Percentiles rank a stretch among this genome's conserved stretches.
phyloP scores from a whole-genome alignment of 2,113 vertebrate genomes.

The Paracanthobrama guichenoti region DNA sequence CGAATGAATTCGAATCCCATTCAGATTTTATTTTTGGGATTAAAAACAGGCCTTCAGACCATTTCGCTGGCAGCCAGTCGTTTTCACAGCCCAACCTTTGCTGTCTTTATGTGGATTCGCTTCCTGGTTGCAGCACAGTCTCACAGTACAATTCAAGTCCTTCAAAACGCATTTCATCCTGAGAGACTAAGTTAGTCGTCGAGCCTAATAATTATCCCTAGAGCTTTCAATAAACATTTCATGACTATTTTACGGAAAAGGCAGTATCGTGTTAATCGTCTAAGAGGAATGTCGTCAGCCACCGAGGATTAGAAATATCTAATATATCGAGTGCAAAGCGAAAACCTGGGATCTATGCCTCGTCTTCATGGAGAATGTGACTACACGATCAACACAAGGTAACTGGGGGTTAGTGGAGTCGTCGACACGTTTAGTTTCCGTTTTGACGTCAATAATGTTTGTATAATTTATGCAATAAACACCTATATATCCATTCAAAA shows the following conservation, averaged over 20 bases:
- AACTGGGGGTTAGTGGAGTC: neutral
- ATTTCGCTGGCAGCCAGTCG: neutral
- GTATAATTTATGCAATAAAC: neutral
- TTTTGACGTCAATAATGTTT: neutral
- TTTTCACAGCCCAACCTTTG: constrained; percentile 27
- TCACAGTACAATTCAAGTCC: constrained; percentile 16
- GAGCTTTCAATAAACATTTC: neutral
- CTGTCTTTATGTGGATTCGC: constrained; percentile 32
- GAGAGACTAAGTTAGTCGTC: neutral
- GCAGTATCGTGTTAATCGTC: neutral
- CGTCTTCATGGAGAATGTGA: constrained; percentile 58
- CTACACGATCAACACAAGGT: constrained; percentile 55
- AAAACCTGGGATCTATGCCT: constrained; percentile 44
- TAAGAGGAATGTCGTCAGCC: neutral
- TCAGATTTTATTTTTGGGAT: no score
- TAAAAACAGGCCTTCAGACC: neutral
- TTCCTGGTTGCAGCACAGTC: constrained; percentile 61
- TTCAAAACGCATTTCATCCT: constrained; percentile 7
- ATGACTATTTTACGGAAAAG: neutral
- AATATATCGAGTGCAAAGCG: constrained; percentile 37
- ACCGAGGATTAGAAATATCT: constrained; percentile 24
- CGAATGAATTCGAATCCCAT: neutral
- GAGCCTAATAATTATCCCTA: neutral
- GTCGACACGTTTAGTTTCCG: neutral
- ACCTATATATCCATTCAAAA: neutral